Base-by-base conservation (phyloP, 2,888 invertebrate genomes). In the Caenorhabditis sulstoni region DNA sequence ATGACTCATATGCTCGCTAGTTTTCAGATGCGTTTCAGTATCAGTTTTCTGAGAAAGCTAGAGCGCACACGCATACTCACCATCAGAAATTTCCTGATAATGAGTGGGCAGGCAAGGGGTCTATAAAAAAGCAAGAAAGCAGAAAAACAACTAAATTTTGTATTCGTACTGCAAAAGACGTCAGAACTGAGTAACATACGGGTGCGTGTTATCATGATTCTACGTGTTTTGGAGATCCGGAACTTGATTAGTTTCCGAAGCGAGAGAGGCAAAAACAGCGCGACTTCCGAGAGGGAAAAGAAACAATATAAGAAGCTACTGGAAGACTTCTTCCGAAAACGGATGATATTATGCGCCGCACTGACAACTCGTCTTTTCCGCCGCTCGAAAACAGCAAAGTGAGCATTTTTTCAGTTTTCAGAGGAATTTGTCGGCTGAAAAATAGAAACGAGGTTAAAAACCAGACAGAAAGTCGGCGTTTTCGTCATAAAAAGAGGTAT, bases 1-100 rank as follows among this genome's bases (percentile, higher is more conserved):
- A 37, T 67, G 61, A 70, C 61, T 70, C 70, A 61, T 57, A 66
- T 47, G 45, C 44, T 45, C 39, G 58, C 67, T 50, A 45, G 29
- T 50, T 67, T 67, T 67, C 67, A 67, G 67, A 57, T 58, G 61
- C 35, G 47, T 62, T 71, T 62, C 62, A 55, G 71, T 61, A 7
- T 41, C 37, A 9, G 3, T 37, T 59, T 61, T 70, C 61, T 70
- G 53, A 61, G 68, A 68, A 53, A 47, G 35, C 47, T 20, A 52
- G 52, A 58, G 41, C 57, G 3, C n/a, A 23, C 29, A 20, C 16
- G 20, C 41, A 23, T 29, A 41, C 35, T 35, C 53, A 29, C 35
- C 53, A 53, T 53, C 53, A 47, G 3, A 23, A 47, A 39, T 41
- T 47, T 45, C 18, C 35, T 18, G 52, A 64, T 64, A 52, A 64